phyloP scores from a whole-genome alignment of 2,113 vertebrate genomes.

The Heterotilapia buettikoferi region DNA sequence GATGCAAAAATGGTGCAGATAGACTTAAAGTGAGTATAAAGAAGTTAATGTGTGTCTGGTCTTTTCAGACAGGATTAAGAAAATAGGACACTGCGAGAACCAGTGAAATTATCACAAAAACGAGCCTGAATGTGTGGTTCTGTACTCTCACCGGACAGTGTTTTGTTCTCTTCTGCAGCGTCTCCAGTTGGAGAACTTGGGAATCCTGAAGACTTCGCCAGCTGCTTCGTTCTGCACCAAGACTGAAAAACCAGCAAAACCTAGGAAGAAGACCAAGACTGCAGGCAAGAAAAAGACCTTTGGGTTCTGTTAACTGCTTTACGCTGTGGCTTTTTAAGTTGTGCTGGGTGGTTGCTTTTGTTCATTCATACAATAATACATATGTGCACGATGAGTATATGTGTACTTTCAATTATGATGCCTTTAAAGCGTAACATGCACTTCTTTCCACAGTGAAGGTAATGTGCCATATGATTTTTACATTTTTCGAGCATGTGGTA shows the following conservation, averaged over 20 bases:
- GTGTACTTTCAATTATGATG: neutral
- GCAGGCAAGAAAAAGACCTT: conserved; percentile 52
- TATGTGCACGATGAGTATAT: neutral
- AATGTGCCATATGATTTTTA: neutral
- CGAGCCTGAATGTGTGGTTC: neutral
- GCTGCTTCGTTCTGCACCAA: conserved; percentile 60
- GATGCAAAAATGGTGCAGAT: neutral
- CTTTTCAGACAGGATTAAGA: neutral
- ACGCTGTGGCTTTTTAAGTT: neutral
- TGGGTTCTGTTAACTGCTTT: neutral
- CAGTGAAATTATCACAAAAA: neutral
- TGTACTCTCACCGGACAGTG: neutral
- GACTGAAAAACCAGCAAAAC: conserved; percentile 48
- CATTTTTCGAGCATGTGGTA: neutral
- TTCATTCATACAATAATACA: neutral
- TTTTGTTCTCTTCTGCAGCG: conserved; percentile 38
- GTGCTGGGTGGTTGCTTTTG: neutral
- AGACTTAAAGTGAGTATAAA: neutral
- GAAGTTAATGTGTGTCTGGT: neutral
- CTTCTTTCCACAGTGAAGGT: neutral
- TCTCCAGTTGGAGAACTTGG: conserved; percentile 53
- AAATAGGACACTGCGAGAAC: neutral
- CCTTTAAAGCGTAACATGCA: neutral
- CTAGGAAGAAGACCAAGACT: conserved; percentile 57
- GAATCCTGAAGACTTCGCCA: conserved; percentile 38